phyloP scores from a whole-genome alignment of 2,797 vertebrate species.

The Gymnoscopelus braueri region DNA sequence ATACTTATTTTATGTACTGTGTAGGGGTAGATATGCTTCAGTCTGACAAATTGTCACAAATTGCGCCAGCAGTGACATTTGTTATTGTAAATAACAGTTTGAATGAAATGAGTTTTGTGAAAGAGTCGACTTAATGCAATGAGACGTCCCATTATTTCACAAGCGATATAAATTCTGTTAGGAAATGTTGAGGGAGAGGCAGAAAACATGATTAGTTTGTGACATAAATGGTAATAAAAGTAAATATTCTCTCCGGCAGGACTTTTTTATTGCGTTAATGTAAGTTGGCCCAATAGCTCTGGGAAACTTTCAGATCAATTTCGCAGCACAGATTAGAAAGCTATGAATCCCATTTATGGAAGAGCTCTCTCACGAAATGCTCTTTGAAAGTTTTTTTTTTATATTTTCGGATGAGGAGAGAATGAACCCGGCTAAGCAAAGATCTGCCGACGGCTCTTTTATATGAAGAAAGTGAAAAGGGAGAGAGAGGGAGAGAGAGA shows the following conservation, averaged over 20 bases:
- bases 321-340: slow-evolving; percentile 86
- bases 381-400: slow-evolving; percentile 84
- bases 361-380: slow-evolving; percentile 84
- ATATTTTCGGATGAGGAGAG: slow-evolving; percentile 79
- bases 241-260: slow-evolving; percentile 79
- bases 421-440: slow-evolving; percentile 80
- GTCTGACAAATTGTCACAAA: slow-evolving; percentile 42
- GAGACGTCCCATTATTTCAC: slow-evolving; percentile 16
- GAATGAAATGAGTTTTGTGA: slow-evolving; percentile 7
- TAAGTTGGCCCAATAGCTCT: slow-evolving; percentile 81
- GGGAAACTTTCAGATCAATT: slow-evolving; percentile 87
- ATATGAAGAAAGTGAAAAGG: slow-evolving; percentile 59
- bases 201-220: slow-evolving; percentile 67
- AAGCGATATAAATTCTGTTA: slow-evolving; percentile 42
- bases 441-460: slow-evolving; percentile 84
- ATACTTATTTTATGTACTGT: too few species aligned
- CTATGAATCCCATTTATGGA: slow-evolving; percentile 87
- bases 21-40: too few species aligned
- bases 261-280: slow-evolving; percentile 78
- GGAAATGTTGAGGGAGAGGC: slow-evolving; percentile 28
- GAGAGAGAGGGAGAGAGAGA: slow-evolving; percentile 32
- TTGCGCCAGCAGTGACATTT: slow-evolving; percentile 11
- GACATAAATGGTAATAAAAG: slow-evolving; percentile 79
- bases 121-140: slow-evolving; percentile 24
- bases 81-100: slow-evolving; percentile 33